A percentile compares a stretch with the other conserved stretches of the same genome.
Conservation (phyloP, 2,888 invertebrate species). For the Horisme vitalbata region DNA sequence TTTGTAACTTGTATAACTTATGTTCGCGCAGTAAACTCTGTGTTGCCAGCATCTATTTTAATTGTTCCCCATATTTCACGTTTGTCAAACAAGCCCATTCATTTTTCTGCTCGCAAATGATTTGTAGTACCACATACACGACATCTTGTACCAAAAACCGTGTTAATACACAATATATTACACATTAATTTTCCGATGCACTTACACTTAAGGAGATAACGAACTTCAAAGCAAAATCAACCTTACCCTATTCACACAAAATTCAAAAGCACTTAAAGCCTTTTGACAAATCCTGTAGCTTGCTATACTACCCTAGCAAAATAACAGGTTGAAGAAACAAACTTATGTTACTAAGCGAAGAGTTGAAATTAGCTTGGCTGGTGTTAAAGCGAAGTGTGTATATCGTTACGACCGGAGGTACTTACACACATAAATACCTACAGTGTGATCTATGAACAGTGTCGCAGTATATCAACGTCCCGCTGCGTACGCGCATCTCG, state of each 20-base stretch:
- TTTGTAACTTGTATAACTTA: constrained; percentile 1
- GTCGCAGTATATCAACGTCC: constrained; percentile 55
- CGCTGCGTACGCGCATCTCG: constrained; percentile 48
- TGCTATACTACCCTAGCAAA: constrained; percentile 11
- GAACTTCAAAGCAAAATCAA: too few relatives aligned
- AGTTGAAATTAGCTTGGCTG: constrained; percentile 8
- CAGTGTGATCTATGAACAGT: constrained; percentile 56
- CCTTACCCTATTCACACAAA: constrained; percentile 4
- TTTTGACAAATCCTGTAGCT: constrained; percentile 20
- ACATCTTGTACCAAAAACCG: constrained; percentile 31
- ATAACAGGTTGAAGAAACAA: neutral
- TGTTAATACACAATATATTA: constrained; percentile 34
- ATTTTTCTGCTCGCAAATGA: constrained; percentile 29
- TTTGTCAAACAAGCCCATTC: constrained; percentile 26
- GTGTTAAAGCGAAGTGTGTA: constrained; percentile 2
- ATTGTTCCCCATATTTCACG: constrained; percentile 31
- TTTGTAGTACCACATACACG: constrained; percentile 30
- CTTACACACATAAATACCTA: constrained; percentile 46
- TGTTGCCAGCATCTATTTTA: constrained; percentile 25
- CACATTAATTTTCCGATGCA: constrained; percentile 29
- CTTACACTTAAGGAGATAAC: constrained; percentile 22
- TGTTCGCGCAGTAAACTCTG: constrained; percentile 4
- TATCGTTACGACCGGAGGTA: constrained; percentile 36
- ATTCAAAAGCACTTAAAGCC: constrained; percentile 17
- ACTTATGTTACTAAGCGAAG: neutral